These are phyloP conservation scores for Polia nebulosa DNA, from an alignment of 2,888 invertebrate genomes.

Conservation along the genomic window DNA sequence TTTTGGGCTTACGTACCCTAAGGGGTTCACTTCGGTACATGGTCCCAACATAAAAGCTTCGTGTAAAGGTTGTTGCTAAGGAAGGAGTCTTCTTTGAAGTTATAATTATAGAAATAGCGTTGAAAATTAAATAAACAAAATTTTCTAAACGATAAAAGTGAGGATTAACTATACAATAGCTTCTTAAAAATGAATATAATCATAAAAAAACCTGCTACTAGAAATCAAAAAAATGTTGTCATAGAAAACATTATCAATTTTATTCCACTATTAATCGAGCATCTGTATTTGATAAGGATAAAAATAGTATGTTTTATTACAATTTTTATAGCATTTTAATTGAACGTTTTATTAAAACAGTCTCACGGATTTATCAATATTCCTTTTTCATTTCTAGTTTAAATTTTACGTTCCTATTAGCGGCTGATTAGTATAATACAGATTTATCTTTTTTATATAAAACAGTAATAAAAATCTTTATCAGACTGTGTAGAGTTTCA, in stretches of 20 bases:
- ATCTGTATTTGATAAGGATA: slow-evolving; percentile 44
- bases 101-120: background rate
- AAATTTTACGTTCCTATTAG: slow-evolving; percentile 61
- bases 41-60: slow-evolving; percentile 3
- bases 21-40: slow-evolving; percentile 29
- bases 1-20: slow-evolving; percentile 43
- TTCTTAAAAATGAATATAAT: background rate
- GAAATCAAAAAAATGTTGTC: background rate
- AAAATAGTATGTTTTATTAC: slow-evolving; percentile 30
- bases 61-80: slow-evolving; percentile 11
- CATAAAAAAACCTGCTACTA: slow-evolving; percentile 4
- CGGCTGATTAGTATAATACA: slow-evolving; percentile 56
- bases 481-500: slow-evolving; percentile 50
- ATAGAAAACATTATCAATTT: slow-evolving; percentile 10
- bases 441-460: slow-evolving; percentile 61
- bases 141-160: background rate
- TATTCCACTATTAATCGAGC: slow-evolving; percentile 20
- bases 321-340: slow-evolving; percentile 59
- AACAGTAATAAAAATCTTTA: slow-evolving; percentile 64
- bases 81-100: slow-evolving; percentile 8
- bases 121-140: fast-evolving
- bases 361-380: slow-evolving; percentile 53
- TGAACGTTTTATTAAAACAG: slow-evolving; percentile 54
- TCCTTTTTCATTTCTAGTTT: slow-evolving; percentile 39
- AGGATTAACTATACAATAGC: background rate